Conservation (phyloP, 2,113 vertebrate species). For the Brienomyrus longianalis region DNA sequence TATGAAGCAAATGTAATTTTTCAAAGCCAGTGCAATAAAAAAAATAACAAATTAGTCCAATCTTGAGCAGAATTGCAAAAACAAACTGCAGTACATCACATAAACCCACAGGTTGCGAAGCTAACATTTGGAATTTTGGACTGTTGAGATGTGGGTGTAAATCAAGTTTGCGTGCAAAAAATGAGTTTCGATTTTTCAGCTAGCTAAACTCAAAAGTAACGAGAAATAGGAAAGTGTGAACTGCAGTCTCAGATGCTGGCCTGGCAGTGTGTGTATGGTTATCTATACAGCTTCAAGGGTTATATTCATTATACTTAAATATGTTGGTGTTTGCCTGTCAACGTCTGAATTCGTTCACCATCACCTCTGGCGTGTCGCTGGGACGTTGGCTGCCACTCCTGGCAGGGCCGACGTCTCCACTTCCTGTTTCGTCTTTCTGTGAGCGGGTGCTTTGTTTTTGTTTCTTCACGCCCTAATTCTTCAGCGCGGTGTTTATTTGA, state of each 20-base stretch:
- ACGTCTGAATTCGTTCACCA: background rate
- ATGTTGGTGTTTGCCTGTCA: background rate
- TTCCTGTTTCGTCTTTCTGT: background rate
- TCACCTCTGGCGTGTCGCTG: background rate
- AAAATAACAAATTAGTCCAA: conserved; percentile 19
- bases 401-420: background rate
- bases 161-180: conserved; percentile 38
- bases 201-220: conserved; percentile 32
- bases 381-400: background rate
- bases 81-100: conserved; percentile 33
- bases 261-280: background rate
- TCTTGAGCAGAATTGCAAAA: conserved; percentile 31
- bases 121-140: conserved; percentile 31
- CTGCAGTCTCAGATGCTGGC: background rate
- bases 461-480: conserved; percentile 8
- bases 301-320: background rate
- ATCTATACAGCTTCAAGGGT: background rate
- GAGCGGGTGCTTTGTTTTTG: conserved; percentile 4
- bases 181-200: conserved; percentile 31
- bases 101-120: conserved; percentile 22
- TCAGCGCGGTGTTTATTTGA: conserved; percentile 11
- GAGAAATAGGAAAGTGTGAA: conserved; percentile 28
- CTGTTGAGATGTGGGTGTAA: conserved; percentile 35
- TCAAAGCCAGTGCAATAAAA: conserved; percentile 13
- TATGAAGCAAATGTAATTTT: conserved; percentile 27